Evolutionary conservation across 2,113 vertebrate genomes (phyloP).

Genomic region (Tychaedon coryphoeus): DNA sequence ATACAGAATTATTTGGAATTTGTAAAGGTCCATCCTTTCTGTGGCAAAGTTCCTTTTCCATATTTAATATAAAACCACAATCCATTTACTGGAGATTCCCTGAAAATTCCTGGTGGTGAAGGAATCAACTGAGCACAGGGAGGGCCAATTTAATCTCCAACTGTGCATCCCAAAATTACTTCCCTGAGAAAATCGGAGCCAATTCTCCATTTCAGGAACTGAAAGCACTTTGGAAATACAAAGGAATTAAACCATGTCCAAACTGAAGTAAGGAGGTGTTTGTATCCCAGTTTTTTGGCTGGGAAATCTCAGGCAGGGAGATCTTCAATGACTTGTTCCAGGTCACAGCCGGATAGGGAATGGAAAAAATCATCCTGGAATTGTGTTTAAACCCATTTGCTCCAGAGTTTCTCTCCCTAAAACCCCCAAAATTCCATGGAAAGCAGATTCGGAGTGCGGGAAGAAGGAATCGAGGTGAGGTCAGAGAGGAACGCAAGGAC

Average conservation of each 20-base stretch:
- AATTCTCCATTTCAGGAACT: background rate
- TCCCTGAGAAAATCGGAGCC: background rate
- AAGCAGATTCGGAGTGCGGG: background rate
- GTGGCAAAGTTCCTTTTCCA: background rate
- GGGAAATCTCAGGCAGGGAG: background rate
- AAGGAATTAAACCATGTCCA: background rate
- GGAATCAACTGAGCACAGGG: background rate
- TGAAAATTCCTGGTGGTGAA: background rate
- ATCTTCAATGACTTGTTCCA: background rate
- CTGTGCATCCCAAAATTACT: background rate
- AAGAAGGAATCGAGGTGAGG: background rate
- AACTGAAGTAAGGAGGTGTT: background rate
- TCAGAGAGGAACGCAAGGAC: background rate
- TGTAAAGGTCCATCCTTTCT: too few relatives aligned
- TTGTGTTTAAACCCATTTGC: background rate
- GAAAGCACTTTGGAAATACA: background rate
- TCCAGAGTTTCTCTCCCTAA: background rate
- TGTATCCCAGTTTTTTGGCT: background rate
- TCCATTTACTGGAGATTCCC: background rate
- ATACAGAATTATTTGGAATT: too few relatives aligned
- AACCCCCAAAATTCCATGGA: background rate
- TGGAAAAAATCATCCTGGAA: background rate
- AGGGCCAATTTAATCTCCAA: background rate
- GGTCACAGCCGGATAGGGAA: accelerated
- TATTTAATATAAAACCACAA: background rate